Evolutionary conservation across 1,140 invertebrate species (phyloP).

Genomic region (Mamestra configurata): DNA sequence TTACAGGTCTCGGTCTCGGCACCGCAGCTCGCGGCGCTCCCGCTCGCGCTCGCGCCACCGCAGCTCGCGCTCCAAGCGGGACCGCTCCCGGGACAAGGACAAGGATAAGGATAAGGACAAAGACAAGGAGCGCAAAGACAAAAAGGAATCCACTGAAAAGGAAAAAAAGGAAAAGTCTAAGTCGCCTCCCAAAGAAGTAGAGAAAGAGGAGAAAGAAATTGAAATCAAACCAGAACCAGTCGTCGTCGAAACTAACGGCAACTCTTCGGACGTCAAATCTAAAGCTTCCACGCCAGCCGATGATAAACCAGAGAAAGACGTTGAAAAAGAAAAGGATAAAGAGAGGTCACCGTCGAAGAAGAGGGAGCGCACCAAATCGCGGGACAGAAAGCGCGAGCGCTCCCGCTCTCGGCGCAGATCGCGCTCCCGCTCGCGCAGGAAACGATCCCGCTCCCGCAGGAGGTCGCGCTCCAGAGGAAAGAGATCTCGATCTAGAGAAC

Average conservation of each 20-base stretch:
- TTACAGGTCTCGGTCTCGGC: constrained; percentile 89
- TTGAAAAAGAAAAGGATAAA: constrained; percentile 72
- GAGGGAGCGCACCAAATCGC: constrained; percentile 82
- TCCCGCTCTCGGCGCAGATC: constrained; percentile 81
- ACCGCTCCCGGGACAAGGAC: constrained; percentile 79
- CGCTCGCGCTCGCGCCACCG: constrained; percentile 90
- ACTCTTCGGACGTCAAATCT: constrained; percentile 78
- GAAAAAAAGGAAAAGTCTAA: constrained; percentile 77
- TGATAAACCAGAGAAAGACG: constrained; percentile 73
- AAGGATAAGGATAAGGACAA: constrained; percentile 74
- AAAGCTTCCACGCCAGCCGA: constrained; percentile 80
- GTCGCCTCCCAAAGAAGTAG: constrained; percentile 65
- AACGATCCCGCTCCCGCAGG: constrained; percentile 77
- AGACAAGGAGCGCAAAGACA: constrained; percentile 73
- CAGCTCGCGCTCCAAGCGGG: constrained; percentile 89
- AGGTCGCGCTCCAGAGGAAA: constrained; percentile 74
- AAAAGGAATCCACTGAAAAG: constrained; percentile 69
- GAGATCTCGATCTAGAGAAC: constrained; percentile 77
- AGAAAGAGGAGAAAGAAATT: constrained; percentile 66
- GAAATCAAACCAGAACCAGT: constrained; percentile 57
- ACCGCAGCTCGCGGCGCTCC: constrained; percentile 89
- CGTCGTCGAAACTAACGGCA: constrained; percentile 73
- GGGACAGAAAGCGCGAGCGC: constrained; percentile 77
- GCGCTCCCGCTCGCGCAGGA: constrained; percentile 76
- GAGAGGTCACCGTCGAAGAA: constrained; percentile 88